phyloP scores from a whole-genome alignment of 2,888 invertebrate species.

The Eristalinus sepulchralis region DNA sequence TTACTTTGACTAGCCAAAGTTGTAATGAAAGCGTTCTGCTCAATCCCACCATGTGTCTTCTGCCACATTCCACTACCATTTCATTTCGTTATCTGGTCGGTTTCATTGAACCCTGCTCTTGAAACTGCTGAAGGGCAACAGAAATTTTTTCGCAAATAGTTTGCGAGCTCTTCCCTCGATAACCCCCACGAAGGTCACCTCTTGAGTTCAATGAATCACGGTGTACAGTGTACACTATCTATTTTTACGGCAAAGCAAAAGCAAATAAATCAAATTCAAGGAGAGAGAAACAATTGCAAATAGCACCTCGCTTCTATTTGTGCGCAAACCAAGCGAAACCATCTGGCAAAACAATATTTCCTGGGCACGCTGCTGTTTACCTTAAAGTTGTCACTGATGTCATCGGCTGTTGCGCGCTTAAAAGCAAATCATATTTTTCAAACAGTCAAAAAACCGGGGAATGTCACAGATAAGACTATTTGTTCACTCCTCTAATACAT shows the following conservation, averaged over 20 bases:
- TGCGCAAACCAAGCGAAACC: not conserved
- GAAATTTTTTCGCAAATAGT: too few relatives aligned
- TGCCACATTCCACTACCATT: too few relatives aligned
- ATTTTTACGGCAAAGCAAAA: not conserved
- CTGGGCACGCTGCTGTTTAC: not conserved
- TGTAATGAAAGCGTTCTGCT: too few relatives aligned
- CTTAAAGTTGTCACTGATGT: not conserved
- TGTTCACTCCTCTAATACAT: not conserved
- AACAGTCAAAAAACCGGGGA: not conserved
- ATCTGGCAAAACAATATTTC: not conserved
- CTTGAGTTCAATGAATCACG: not conserved
- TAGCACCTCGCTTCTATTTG: not conserved
- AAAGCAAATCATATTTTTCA: not conserved
- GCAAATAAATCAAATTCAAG: not conserved
- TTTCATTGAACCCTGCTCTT: too few relatives aligned
- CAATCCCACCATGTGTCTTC: too few relatives aligned
- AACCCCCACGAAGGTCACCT: not conserved
- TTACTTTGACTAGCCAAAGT: too few relatives aligned
- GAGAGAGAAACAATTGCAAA: not conserved
- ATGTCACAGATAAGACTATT: not conserved
- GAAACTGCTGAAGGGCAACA: too few relatives aligned
- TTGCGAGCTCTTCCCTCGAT: too few relatives aligned
- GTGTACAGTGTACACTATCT: not conserved
- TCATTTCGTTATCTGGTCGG: too few relatives aligned
- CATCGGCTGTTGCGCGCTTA: not conserved